Evolutionary conservation across 2,797 vertebrate genomes (phyloP), one percentile per base, ranked within the genome.

Genomic region (Lemur catta): DNA sequence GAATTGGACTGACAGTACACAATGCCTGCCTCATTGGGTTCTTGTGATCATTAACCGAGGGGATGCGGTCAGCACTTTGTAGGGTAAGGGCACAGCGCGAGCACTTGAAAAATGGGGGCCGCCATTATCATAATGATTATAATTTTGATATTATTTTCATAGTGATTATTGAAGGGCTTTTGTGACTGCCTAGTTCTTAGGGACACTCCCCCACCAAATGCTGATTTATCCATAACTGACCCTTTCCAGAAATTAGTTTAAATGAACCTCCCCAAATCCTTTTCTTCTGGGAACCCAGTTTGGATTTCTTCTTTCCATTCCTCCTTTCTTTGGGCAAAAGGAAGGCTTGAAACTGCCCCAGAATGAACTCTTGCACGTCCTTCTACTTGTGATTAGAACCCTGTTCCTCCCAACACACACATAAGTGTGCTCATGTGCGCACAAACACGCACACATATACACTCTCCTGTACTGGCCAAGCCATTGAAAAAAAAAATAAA

Each of bases 41-140:
- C 87, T 30, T 17, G 59, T 2, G 35, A 3, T 38, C 30, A 1
- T 10, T 46, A 35, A 33, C 46, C 2, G 9, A 79, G 20, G 41
- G 12, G 52, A 38, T 1, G 2, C 0, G 0, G 11, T 5, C 6
- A 74, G 28, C 4, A 1, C 38, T 33, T 41, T 11, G 41, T 1
- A 1, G 22, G 20, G 57, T 4, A 22, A 22, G 12, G 75, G 59
- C 9, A n/a, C 17, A 6, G 1, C 7, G 10, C 0, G 5, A 75
- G 38, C 61, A 0, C 87, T 17, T 2, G 22, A 87, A 30, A 74
- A 86, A 17, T 3, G 9, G 46, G 46, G 55, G 17, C 48, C 71
- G 1, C 57, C 2, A 0, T 61, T 46, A 35, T 30, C 50, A n/a
- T 59, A 35, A 50, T 61, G 26, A 72, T 52, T 43, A 57, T 41